phyloP scores from a whole-genome alignment of 2,113 vertebrate species.

The Paracanthobrama guichenoti region DNA sequence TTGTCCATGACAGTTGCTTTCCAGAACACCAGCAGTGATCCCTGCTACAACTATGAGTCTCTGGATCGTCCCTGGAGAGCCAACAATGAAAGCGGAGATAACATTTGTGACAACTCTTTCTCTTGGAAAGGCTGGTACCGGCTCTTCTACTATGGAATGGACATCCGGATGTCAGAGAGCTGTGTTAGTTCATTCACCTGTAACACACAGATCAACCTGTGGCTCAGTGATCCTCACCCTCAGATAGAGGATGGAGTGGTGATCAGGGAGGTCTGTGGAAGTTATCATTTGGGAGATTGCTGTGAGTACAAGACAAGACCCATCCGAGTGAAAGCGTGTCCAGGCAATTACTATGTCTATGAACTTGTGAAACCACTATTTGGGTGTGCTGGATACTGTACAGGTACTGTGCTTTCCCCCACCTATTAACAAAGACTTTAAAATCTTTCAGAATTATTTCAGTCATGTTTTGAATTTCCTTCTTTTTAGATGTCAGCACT shows the following conservation, averaged over 20 bases:
- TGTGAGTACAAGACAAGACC: constrained; percentile 1
- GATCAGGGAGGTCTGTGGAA: background rate
- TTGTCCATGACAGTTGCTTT: background rate
- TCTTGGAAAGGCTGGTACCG: constrained; percentile 32
- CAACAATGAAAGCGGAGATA: no score
- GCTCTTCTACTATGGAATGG: background rate
- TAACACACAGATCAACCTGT: background rate
- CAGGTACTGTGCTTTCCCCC: constrained; percentile 15
- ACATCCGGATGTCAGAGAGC: background rate
- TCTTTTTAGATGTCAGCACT: background rate
- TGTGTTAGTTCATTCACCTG: background rate
- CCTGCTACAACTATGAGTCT: background rate
- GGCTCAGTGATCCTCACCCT: background rate
- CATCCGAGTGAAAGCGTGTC: constrained; percentile 51
- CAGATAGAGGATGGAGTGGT: constrained; percentile 5
- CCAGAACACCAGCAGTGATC: background rate
- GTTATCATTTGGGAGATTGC: background rate
- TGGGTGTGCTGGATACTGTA: constrained; percentile 18
- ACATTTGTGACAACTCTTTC: background rate
- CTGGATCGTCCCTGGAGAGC: no score
- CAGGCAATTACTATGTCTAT: constrained; percentile 50
- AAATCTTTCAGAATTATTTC: background rate
- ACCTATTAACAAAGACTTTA: background rate
- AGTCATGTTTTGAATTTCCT: background rate
- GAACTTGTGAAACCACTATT: background rate